Conservation (phyloP, 2,888 invertebrate genomes). For the Eupithecia exiguata region DNA sequence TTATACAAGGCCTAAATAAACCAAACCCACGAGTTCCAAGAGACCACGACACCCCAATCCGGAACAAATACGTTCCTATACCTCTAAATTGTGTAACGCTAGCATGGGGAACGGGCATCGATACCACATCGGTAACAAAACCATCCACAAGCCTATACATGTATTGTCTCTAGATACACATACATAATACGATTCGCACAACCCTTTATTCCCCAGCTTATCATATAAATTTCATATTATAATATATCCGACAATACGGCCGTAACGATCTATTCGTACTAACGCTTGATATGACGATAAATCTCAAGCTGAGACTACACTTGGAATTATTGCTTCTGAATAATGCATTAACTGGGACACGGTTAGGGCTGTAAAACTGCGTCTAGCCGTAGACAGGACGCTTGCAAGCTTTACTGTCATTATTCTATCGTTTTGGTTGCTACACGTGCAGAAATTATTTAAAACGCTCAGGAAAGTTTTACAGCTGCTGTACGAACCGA, state of each 20-base stretch:
- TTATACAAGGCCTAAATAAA: constrained; percentile 6
- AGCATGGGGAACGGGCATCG: neutral
- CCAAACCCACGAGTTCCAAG: neutral
- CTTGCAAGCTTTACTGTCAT: constrained; percentile 31
- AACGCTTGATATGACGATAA: constrained; percentile 71
- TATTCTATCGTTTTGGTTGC: constrained; percentile 18
- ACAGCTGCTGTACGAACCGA: neutral
- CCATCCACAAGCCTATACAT: neutral
- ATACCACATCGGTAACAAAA: neutral
- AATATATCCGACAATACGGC: constrained; percentile 37
- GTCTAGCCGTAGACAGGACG: constrained; percentile 36
- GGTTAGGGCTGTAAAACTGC: constrained; percentile 70
- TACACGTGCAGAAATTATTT: neutral
- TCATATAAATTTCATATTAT: constrained; percentile 30
- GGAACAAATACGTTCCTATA: neutral
- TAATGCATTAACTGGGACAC: constrained; percentile 73
- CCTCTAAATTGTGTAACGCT: neutral
- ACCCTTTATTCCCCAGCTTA: constrained; percentile 19
- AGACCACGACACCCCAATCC: neutral
- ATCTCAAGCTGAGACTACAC: constrained; percentile 71
- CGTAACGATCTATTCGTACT: constrained; percentile 53
- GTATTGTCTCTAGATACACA: neutral
- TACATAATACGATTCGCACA: constrained; percentile 6
- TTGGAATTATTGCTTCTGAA: constrained; percentile 77
- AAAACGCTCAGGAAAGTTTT: neutral